A percentile compares a stretch with the other conserved stretches of the same genome.
These are phyloP conservation scores for Tiliqua scincoides DNA, from an alignment of 2,113 vertebrate species.

Conservation along the genomic window DNA sequence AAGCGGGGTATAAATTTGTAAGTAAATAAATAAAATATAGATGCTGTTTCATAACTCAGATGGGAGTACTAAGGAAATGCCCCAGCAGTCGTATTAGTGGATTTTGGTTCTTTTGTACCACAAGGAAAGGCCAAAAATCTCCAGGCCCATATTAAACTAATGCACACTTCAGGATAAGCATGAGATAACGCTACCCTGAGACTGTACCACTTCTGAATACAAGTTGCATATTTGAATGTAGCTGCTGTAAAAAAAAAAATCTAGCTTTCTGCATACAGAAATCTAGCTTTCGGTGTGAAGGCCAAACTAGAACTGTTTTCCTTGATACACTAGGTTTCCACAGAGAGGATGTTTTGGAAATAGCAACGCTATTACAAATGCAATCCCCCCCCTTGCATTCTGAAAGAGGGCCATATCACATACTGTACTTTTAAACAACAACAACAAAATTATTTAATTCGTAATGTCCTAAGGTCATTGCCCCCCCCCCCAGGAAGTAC, in stretches of 20 bases:
- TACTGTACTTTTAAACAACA: background rate
- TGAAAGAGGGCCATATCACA: background rate
- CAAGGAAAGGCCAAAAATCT: background rate
- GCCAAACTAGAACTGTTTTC: background rate
- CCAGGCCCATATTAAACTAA: background rate
- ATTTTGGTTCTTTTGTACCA: background rate
- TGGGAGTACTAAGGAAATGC: background rate
- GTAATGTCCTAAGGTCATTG: background rate
- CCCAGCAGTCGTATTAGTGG: background rate
- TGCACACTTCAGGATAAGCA: too few relatives aligned
- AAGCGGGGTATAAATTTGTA: too few relatives aligned
- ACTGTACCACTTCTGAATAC: background rate
- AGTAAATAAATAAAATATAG: slow-evolving; percentile 4
- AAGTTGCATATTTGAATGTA: background rate
- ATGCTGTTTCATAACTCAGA: background rate
- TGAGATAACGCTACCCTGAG: background rate
- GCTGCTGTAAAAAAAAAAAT: background rate
- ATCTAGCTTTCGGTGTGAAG: background rate
- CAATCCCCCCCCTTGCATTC: background rate
- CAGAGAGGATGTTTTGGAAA: background rate
- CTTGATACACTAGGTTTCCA: background rate
- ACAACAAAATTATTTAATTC: background rate
- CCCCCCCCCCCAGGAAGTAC: background rate
- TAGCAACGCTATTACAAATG: background rate
- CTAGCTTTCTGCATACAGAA: background rate